These are phyloP conservation scores for Psilopsiagon aymara DNA, from an alignment of 2,113 vertebrate genomes.

Conservation along the genomic window DNA sequence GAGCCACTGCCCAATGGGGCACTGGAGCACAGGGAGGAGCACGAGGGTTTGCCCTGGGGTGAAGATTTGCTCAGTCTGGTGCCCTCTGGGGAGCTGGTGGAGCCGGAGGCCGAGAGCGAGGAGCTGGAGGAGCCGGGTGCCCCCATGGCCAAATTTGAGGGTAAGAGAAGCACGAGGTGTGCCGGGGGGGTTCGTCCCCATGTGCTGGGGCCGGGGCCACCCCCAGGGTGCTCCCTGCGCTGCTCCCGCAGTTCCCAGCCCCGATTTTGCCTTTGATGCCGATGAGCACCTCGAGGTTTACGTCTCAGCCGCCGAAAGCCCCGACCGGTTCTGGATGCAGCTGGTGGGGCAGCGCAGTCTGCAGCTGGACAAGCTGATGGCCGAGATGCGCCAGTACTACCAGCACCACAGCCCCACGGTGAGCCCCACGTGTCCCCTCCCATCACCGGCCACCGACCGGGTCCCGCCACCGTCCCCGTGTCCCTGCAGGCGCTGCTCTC, in stretches of 20 bases:
- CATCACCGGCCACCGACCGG: accelerated
- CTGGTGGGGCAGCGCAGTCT: slow-evolving; percentile 86
- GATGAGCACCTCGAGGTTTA: slow-evolving; percentile 91
- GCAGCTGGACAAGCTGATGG: slow-evolving; percentile 86
- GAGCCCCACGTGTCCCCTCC: accelerated
- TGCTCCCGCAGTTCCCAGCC: slow-evolving; percentile 84
- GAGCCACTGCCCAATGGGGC: accelerated
- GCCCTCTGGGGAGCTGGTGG: neutral
- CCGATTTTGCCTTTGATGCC: slow-evolving; percentile 86
- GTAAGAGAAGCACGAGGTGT: slow-evolving; percentile 64
- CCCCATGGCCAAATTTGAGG: slow-evolving; percentile 79
- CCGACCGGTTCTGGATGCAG: slow-evolving; percentile 92
- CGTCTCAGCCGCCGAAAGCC: slow-evolving; percentile 86
- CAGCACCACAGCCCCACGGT: neutral
- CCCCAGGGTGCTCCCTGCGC: accelerated
- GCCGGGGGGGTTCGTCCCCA: neutral
- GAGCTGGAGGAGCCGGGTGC: neutral
- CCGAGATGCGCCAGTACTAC: slow-evolving; percentile 88
- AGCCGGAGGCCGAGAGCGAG: neutral
- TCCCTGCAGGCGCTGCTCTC: slow-evolving; percentile 71
- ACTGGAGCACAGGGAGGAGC: neutral
- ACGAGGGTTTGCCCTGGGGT: neutral
- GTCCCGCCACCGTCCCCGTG: accelerated
- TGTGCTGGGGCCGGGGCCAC: accelerated
- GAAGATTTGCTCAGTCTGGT: neutral